Evolutionary conservation across 2,888 invertebrate genomes (phyloP).

Genomic region (Lepidocyrtoides sp.): DNA sequence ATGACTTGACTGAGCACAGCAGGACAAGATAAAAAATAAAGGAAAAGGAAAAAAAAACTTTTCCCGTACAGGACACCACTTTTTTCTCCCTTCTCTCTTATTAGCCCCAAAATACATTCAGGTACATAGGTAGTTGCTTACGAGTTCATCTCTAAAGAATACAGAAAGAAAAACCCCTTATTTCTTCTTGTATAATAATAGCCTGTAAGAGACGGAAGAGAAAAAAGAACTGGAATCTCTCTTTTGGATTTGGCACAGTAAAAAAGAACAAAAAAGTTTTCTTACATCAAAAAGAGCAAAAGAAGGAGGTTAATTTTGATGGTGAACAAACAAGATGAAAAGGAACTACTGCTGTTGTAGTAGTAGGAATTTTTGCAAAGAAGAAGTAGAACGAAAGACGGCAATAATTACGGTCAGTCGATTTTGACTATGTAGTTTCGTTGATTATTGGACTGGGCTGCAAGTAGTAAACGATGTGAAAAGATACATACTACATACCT

Average conservation of each 20-base stretch:
- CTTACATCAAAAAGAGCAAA: background rate
- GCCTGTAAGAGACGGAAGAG: slow-evolving; percentile 6
- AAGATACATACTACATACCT: background rate
- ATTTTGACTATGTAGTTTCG: background rate
- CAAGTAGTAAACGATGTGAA: background rate
- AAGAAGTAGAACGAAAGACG: background rate
- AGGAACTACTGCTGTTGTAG: background rate
- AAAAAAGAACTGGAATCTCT: background rate
- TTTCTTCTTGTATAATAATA: background rate
- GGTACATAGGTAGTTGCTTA: background rate
- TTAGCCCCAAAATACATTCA: background rate
- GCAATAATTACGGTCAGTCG: slow-evolving; percentile 6
- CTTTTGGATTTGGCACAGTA: background rate
- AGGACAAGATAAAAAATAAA: no score
- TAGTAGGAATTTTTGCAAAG: no score
- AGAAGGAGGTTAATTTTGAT: slow-evolving; percentile 46
- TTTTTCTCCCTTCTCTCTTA: background rate
- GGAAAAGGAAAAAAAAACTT: background rate
- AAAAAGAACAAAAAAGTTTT: slow-evolving; percentile 5
- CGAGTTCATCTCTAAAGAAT: slow-evolving; percentile 28
- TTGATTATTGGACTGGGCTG: background rate
- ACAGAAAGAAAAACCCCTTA: background rate
- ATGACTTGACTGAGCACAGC: no score
- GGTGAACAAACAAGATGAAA: background rate
- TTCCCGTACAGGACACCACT: background rate